Conservation (phyloP, 2,113 vertebrate genomes). For the Phodopus roborovskii region DNA sequence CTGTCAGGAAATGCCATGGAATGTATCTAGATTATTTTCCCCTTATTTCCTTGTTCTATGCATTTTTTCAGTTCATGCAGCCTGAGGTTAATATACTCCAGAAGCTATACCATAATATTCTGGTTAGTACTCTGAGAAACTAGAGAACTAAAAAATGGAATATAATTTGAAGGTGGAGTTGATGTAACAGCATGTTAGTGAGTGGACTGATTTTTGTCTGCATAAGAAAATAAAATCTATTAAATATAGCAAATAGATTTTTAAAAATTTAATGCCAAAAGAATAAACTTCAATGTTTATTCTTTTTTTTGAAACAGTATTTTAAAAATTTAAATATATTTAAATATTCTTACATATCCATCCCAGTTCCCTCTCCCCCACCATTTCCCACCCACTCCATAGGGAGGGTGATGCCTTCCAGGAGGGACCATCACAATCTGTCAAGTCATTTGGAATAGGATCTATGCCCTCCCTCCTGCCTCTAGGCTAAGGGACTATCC, state of each 20-base stretch:
- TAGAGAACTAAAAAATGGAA: neutral
- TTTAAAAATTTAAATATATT: no score
- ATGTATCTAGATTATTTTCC: neutral
- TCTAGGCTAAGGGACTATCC: no score
- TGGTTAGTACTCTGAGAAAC: constrained; percentile 27
- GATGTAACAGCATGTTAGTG: neutral
- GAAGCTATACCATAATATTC: neutral
- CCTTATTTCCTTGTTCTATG: neutral
- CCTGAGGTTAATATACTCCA: neutral
- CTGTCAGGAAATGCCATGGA: neutral
- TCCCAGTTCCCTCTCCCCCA: no score
- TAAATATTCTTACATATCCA: no score
- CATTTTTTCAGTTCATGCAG: neutral
- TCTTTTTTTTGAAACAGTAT: no score
- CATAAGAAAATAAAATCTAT: neutral
- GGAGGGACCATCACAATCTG: no score
- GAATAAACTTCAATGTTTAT: constrained; percentile 2
- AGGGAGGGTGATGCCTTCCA: no score
- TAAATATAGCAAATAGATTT: neutral
- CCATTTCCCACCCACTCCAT: no score
- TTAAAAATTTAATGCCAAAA: neutral
- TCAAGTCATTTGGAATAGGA: no score
- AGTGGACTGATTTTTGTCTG: neutral
- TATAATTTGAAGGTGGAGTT: neutral
- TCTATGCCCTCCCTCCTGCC: no score